Base-by-base conservation (phyloP, 2,888 invertebrate genomes). In the Dioctria rufipes region DNA sequence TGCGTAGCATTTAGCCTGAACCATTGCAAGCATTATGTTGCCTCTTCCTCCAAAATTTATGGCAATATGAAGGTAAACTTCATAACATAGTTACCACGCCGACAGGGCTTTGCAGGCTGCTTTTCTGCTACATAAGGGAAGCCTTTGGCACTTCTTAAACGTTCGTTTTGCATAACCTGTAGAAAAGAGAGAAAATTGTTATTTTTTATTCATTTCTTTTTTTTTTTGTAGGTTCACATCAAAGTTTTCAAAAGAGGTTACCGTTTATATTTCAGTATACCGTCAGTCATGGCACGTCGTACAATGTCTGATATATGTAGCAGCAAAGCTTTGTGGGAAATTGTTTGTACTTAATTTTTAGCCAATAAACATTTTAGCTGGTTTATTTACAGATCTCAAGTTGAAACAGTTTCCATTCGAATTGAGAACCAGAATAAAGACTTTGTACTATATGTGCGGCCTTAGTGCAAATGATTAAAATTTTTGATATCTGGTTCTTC, bases 1-100 rank as follows among this genome's bases (percentile, higher is more conserved):
- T 81, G 83, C 81, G 83, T 84, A 84, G 84, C 84, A 83, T 84
- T 84, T 84, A 82, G 81, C 78, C 80, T 83, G 83, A 80, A 84
- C 84, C 85, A 85, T 85, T 81, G 84, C 86, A 85, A 84, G 84
- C 84, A 83, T 83, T 82, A 78, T 84, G 83, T 82, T 81, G 80
- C 73, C 80, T 75, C 83, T 54, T 80, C 51, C 80, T 63, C 80
- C 81, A 81, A 79, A 79, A 81, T 82, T 83, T 73, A 81, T 80
- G 81, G 78, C 67, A 58, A 78, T 11, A 6, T 73, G 58, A 58
- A 75, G 61, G 25, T 5, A 49, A 42, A 61, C 60, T 61, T 75
- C 61, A 75, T 13, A 61, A 51, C 75, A 75, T 60, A 61, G 60
- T 75, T 75, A 75, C 25, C 0, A 25, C 25, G 25, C 75, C 60